Conservation (phyloP, 2,113 vertebrate genomes). For the Pagrus major region DNA sequence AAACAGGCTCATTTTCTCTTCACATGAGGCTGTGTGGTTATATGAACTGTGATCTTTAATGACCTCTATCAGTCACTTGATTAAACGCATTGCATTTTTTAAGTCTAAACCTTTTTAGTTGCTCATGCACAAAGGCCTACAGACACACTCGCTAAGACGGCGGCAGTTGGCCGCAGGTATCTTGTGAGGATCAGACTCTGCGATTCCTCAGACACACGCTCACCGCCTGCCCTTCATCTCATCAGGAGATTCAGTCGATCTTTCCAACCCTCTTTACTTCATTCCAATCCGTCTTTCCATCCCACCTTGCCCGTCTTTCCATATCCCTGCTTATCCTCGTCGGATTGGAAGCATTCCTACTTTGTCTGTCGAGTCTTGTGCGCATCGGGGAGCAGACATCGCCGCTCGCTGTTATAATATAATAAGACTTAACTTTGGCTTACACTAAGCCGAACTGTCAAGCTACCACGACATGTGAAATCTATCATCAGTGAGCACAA, state of each 20-base stretch:
- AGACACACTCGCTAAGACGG: not conserved
- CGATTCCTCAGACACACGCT: conserved; percentile 36
- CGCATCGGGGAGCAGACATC: conserved; percentile 18
- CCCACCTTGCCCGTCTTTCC: conserved; percentile 23
- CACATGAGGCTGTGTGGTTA: not conserved
- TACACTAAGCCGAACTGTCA: conserved; percentile 4
- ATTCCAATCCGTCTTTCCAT: conserved; percentile 14
- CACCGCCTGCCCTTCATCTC: conserved; percentile 1
- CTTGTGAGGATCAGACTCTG: conserved; percentile 1
- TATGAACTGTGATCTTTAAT: not conserved
- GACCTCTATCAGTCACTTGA: not conserved
- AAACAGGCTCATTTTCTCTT: not conserved
- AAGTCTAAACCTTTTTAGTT: not conserved
- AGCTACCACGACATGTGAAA: not conserved
- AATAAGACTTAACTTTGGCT: conserved; percentile 32
- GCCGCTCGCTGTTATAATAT: conserved; percentile 22
- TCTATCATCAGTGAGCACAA: not conserved
- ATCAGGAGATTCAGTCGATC: not conserved
- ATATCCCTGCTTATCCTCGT: conserved; percentile 10
- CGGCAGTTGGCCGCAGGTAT: conserved; percentile 5
- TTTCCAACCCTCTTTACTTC: conserved; percentile 25
- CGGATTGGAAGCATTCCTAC: conserved; percentile 45
- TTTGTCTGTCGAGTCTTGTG: not conserved
- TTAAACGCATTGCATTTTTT: not conserved
- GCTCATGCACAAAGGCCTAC: not conserved